Conservation (phyloP, 2,797 vertebrate genomes). For the Poecilia wingei region DNA sequence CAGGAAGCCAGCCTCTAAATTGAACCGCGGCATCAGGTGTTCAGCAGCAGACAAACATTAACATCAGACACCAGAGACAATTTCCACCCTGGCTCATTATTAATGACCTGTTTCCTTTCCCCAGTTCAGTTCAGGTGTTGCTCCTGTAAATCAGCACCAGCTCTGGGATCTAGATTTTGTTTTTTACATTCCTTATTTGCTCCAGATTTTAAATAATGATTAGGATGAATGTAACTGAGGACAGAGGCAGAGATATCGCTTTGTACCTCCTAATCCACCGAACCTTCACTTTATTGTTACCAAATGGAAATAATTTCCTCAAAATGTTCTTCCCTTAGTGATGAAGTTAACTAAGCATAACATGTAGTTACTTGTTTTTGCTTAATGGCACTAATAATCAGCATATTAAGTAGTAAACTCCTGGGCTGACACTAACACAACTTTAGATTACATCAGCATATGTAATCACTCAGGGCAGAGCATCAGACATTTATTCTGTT, state of each 20-base stretch:
- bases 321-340: conserved; percentile 14
- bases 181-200: neutral
- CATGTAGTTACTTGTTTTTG: conserved; percentile 46
- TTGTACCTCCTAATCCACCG: neutral
- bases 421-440: neutral
- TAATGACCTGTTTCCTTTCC: neutral
- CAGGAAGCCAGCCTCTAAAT: neutral
- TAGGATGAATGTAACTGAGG: neutral
- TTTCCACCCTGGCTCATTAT: conserved; percentile 2
- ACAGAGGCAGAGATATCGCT: neutral
- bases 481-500: neutral
- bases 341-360: conserved; percentile 21
- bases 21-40: conserved; percentile 7
- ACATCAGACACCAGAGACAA: neutral
- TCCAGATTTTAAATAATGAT: neutral
- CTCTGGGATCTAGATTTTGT: neutral
- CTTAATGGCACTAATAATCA: conserved; percentile 36
- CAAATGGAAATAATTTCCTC: neutral
- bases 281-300: neutral
- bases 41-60: neutral
- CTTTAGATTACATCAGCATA: neutral
- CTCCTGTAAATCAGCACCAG: neutral
- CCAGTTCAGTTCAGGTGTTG: neutral
- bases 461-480: neutral
- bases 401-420: conserved; percentile 14